Conservation (phyloP, 2,797 vertebrate species). For the Benthosema pterotum region DNA sequence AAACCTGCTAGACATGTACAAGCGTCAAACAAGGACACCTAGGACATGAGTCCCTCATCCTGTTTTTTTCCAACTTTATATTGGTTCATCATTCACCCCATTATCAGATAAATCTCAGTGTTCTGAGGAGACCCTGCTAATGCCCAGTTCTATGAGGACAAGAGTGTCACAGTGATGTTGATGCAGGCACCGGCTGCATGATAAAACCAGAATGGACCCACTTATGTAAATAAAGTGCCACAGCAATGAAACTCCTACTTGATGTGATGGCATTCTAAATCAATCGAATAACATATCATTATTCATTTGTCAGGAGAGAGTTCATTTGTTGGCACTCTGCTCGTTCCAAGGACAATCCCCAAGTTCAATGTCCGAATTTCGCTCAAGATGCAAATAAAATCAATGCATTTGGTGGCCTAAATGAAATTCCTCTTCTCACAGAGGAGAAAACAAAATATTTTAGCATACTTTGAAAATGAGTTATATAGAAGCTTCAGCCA, state of each 20-base stretch:
- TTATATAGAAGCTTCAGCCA: no score
- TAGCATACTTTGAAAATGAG: no score
- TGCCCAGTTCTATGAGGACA: background rate
- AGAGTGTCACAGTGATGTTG: background rate
- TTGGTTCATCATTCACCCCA: conserved; percentile 26
- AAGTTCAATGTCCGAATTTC: conserved; percentile 1
- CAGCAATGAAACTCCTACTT: background rate
- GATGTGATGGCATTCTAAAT: background rate
- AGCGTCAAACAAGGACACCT: background rate
- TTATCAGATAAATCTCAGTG: conserved; percentile 9
- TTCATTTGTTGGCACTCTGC: background rate
- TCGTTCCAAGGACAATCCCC: no score
- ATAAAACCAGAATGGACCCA: conserved; percentile 1
- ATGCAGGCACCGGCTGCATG: background rate
- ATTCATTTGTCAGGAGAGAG: conserved; percentile 2
- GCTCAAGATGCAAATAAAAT: background rate
- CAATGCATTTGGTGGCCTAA: background rate
- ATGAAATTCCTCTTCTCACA: no score
- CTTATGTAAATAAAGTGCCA: conserved; percentile 10
- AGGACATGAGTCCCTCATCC: background rate
- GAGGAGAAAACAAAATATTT: no score
- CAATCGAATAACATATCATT: conserved; percentile 7
- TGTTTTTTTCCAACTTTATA: background rate
- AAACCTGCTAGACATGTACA: background rate
- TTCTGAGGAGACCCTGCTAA: conserved; percentile 9